phyloP scores from a whole-genome alignment of 2,113 vertebrate genomes.

The Seriola aureovittata region DNA sequence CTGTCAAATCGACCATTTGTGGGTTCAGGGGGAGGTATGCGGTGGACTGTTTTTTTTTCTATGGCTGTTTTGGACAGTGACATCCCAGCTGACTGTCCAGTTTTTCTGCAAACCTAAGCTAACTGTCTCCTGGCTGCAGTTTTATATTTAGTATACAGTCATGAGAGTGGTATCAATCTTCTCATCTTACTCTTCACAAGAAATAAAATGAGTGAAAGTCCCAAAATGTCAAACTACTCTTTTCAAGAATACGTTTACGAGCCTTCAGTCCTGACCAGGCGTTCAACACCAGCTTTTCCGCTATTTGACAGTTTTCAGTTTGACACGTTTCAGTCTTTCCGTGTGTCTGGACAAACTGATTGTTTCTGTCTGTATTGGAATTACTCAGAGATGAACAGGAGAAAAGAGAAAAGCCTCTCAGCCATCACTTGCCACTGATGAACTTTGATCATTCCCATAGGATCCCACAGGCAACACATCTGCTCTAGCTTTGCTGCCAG shows the following conservation, averaged over 20 bases:
- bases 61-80: background rate
- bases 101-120: background rate
- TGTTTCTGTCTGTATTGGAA: slow-evolving; percentile 35
- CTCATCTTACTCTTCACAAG: background rate
- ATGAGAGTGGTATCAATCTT: background rate
- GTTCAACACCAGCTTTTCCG: background rate
- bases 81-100: background rate
- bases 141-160: background rate
- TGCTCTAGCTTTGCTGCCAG: slow-evolving; percentile 71
- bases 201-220: background rate
- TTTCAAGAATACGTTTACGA: background rate
- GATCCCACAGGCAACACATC: slow-evolving; percentile 78
- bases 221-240: background rate
- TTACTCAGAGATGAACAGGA: slow-evolving; percentile 27
- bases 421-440: slow-evolving; percentile 63
- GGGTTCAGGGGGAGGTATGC: too few species aligned
- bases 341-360: slow-evolving; percentile 25
- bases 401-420: slow-evolving; percentile 51
- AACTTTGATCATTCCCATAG: slow-evolving; percentile 73
- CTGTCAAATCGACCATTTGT: too few species aligned
- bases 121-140: background rate
- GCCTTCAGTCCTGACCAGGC: background rate
- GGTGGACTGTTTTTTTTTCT: background rate
- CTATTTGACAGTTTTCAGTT: background rate
- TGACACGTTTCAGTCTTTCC: background rate